phyloP scores from a whole-genome alignment of 2,113 vertebrate genomes.

The Hyla sarda region DNA sequence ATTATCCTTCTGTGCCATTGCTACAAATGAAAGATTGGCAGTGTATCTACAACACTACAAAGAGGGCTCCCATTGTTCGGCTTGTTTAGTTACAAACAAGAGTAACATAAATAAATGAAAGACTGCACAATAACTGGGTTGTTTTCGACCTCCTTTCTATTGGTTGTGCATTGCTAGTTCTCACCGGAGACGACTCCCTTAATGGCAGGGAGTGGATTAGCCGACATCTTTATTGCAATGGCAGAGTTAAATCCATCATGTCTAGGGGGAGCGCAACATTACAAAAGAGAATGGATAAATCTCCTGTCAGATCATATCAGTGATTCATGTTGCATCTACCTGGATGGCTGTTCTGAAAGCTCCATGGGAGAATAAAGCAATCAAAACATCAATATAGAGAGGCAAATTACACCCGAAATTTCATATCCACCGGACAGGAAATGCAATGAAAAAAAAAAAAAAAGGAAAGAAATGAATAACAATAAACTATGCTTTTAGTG shows the following conservation, averaged over 20 bases:
- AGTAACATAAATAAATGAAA: slow-evolving; percentile 30
- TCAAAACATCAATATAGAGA: slow-evolving; percentile 18
- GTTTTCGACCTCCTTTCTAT: slow-evolving; percentile 24
- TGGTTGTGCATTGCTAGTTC: neutral
- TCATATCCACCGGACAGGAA: neutral
- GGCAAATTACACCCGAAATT: slow-evolving; percentile 32
- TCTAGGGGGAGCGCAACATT: slow-evolving; percentile 39
- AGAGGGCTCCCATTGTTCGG: slow-evolving; percentile 16
- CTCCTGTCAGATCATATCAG: slow-evolving; percentile 47
- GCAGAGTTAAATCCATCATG: slow-evolving; percentile 34
- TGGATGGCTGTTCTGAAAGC: slow-evolving; percentile 14
- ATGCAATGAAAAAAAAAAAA: neutral
- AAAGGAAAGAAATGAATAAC: neutral
- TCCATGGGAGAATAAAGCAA: slow-evolving; percentile 13
- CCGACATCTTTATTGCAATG: slow-evolving; percentile 6
- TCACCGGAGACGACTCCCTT: slow-evolving; percentile 25
- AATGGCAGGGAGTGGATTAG: neutral
- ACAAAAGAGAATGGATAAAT: slow-evolving; percentile 30
- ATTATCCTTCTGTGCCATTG: neutral
- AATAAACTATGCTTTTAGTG: slow-evolving; percentile 33
- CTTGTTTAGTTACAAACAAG: slow-evolving; percentile 33
- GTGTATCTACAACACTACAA: slow-evolving; percentile 1
- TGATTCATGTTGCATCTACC: slow-evolving; percentile 37
- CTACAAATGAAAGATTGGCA: neutral
- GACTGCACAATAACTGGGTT: slow-evolving; percentile 1